A percentile compares a stretch with the other conserved stretches of the same genome.
phyloP scores from a whole-genome alignment of 2,888 invertebrate species.

The Chloroclysta siterata region DNA sequence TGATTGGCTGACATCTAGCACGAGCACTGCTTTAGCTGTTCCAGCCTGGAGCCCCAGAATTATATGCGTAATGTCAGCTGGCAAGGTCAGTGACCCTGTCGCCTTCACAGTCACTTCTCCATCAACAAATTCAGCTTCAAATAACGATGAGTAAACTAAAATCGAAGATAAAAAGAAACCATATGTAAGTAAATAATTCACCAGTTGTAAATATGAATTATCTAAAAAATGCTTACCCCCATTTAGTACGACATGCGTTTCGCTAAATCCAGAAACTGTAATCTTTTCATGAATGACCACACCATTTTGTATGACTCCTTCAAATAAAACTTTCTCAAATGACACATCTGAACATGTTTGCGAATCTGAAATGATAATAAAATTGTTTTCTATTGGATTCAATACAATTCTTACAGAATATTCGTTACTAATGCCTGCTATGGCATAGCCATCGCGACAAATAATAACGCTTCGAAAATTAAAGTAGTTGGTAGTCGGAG shows the following conservation, averaged over 20 bases:
- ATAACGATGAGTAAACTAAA: conserved; percentile 57
- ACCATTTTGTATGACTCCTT: conserved; percentile 54
- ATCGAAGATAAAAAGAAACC: conserved; percentile 7
- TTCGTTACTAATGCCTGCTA: too few relatives aligned
- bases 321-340: conserved; percentile 65
- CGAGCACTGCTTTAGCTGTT: conserved; percentile 59
- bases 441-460: too few relatives aligned
- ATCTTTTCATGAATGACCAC: conserved; percentile 64
- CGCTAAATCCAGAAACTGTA: conserved; percentile 53
- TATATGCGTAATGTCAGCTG: conserved; percentile 49
- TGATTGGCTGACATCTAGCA: conserved; percentile 39
- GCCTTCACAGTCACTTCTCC: conserved; percentile 52
- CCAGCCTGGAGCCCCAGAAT: conserved; percentile 59
- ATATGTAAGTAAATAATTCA: not conserved
- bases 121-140: conserved; percentile 48
- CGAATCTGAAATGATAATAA: conserved; percentile 39
- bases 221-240: conserved; percentile 58
- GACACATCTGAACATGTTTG: conserved; percentile 41
- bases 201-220: not conserved
- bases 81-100: conserved; percentile 45
- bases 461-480: too few relatives aligned
- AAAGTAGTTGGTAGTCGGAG: too few relatives aligned
- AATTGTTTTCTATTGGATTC: too few relatives aligned
- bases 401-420: too few relatives aligned
- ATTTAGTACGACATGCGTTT: conserved; percentile 46